Evolutionary conservation across 2,888 invertebrate genomes (phyloP), one percentile per base, ranked within the genome.

Genomic region (Cephus nigrinus): DNA sequence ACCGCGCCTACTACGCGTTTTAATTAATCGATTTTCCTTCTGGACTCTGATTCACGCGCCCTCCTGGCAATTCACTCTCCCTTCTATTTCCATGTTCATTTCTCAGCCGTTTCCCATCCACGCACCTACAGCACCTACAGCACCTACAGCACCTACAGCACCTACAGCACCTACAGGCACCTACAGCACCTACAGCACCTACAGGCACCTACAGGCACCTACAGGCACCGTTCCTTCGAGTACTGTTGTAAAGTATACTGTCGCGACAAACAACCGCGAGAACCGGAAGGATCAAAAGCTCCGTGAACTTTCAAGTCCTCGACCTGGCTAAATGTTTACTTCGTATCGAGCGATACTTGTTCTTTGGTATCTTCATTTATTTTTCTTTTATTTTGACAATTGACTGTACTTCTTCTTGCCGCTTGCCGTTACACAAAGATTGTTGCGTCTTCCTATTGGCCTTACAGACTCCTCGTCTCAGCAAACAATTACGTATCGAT

Each of bases 21-120:
- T 71, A 74, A 74, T 68, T 77, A 80, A 84, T 84, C 84, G 80
- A 84, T 84, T 83, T 75, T 81, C 78, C 74, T 80, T 81, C 77
- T 74, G 80, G 82, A 81, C 81, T 80, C 74, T 80, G 81, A 82
- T 84, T 85, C 85, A 83, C 84, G 84, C 84, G 84, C 33, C 82
- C 81, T 74, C 75, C 80, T 3, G 12, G 0, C 55, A 2, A 55
- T 55, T 55, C 55, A 23, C 55, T 55, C 55, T 23, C 9, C 15
- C 1, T 55, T 55, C 55, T 15, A 9, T 55, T 55, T 55, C 23
- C 55, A 55, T 23, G 2, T 55, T 55, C 55, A 9, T 55, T 9
- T 23, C 55, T 9, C 55, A 55, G 2, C 55, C 55, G 23, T 2
- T 55, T 9, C 9, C 55, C 9, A 9, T 55, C 55, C 23, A 2